A percentile compares a stretch with the other conserved stretches of the same genome.
Evolutionary conservation across 2,888 invertebrate species (phyloP).

Genomic region (Operophtera brumata): DNA sequence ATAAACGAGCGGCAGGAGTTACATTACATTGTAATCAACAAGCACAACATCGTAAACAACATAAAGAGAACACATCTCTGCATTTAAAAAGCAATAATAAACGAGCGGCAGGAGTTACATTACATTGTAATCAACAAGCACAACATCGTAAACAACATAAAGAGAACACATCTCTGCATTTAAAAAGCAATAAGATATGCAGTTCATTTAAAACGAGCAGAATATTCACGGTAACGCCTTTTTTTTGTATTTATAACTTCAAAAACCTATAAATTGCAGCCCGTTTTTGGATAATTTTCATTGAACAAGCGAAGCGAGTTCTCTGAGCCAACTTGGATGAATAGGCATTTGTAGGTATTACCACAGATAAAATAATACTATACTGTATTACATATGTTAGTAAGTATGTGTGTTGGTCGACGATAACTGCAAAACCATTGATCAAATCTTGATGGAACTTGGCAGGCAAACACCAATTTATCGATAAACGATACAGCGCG

Average conservation of each 20-base stretch:
- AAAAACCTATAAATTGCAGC: not conserved
- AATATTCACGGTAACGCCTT: not conserved
- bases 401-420: no score
- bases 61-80: constrained; percentile 2
- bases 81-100: constrained; percentile 1
- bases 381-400: no score
- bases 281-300: no score
- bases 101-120: not conserved
- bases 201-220: not conserved
- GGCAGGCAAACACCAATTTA: no score
- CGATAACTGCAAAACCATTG: no score
- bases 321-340: no score
- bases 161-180: constrained; percentile 2
- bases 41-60: constrained; percentile 1
- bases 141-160: constrained; percentile 2
- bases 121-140: not conserved
- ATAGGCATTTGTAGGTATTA: no score
- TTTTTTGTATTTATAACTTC: not conserved
- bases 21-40: not conserved
- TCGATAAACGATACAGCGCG: no score
- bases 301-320: no score
- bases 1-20: not conserved
- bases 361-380: no score
- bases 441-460: no score
- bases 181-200: constrained; percentile 6